A percentile compares a stretch with the other conserved stretches of the same genome.
Evolutionary conservation across 2,797 vertebrate species (phyloP).

Genomic region (Neosalanx taihuensis): DNA sequence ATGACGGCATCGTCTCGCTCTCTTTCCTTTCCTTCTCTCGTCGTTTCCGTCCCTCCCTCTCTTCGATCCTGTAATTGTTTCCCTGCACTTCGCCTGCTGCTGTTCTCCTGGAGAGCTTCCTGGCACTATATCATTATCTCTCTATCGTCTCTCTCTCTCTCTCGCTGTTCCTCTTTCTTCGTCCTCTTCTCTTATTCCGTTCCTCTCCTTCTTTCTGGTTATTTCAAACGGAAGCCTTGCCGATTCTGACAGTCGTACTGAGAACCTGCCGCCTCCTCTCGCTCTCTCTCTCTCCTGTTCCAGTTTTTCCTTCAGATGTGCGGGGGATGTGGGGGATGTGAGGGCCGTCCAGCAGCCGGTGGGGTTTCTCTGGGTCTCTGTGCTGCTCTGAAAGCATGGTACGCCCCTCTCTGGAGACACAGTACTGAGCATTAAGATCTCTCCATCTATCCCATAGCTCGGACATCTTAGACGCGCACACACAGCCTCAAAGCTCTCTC

Average conservation of each 20-base stretch:
- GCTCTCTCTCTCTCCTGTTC: too few species aligned
- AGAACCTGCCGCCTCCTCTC: conserved; percentile 22
- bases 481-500: neutral
- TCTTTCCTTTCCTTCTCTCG: neutral
- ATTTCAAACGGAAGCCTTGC: conserved; percentile 36
- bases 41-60: neutral
- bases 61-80: conserved; percentile 20
- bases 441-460: too few species aligned
- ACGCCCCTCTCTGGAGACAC: neutral
- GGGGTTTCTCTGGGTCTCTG: conserved; percentile 48
- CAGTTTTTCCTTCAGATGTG: neutral
- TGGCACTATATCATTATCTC: conserved; percentile 23
- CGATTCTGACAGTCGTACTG: conserved; percentile 33
- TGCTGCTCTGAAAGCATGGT: conserved; percentile 10
- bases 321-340: conserved; percentile 33
- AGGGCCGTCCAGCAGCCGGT: conserved; percentile 46
- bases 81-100: conserved; percentile 16
- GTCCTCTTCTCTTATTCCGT: neutral
- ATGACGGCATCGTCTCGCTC: neutral
- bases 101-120: conserved; percentile 17
- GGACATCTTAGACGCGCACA: neutral
- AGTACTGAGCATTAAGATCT: too few species aligned
- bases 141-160: conserved; percentile 20
- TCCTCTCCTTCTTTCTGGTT: neutral
- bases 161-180: conserved; percentile 1